Conservation (phyloP, 2,888 invertebrate genomes). For the Caenorhabditis japonica region DNA sequence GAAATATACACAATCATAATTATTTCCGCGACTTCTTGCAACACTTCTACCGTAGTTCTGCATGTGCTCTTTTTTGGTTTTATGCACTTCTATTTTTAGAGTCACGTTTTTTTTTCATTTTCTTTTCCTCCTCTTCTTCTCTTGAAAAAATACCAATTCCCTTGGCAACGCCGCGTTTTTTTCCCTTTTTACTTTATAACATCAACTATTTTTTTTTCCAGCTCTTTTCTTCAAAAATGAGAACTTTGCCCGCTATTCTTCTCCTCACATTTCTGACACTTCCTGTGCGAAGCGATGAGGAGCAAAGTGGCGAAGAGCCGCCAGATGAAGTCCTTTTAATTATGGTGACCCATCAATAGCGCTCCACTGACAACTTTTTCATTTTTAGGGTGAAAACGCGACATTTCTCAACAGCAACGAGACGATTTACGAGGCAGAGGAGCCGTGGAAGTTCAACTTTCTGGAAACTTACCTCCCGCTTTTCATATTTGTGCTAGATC, state of each 20-base stretch:
- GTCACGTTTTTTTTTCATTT: no score
- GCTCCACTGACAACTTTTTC: neutral
- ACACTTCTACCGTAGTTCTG: no score
- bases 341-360: slow-evolving; percentile 4
- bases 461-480: slow-evolving; percentile 60
- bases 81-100: no score
- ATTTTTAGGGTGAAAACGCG: slow-evolving; percentile 31
- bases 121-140: no score
- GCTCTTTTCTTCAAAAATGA: neutral
- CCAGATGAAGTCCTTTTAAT: slow-evolving; percentile 15
- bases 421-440: slow-evolving; percentile 26
- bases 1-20: no score
- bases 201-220: neutral
- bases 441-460: slow-evolving; percentile 23
- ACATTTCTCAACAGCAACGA: slow-evolving; percentile 18
- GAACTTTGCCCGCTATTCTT: neutral
- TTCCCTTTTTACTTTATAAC: slow-evolving; percentile 7
- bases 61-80: no score
- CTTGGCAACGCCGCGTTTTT: no score
- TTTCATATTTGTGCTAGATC: slow-evolving; percentile 47
- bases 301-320: slow-evolving; percentile 31
- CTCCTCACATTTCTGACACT: slow-evolving; percentile 13
- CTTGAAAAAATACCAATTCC: no score
- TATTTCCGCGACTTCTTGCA: no score
- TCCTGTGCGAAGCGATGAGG: slow-evolving; percentile 10